Evolutionary conservation across 2,797 vertebrate species (phyloP), one percentile per base, ranked within the genome.

Genomic region (Mycteria americana): DNA sequence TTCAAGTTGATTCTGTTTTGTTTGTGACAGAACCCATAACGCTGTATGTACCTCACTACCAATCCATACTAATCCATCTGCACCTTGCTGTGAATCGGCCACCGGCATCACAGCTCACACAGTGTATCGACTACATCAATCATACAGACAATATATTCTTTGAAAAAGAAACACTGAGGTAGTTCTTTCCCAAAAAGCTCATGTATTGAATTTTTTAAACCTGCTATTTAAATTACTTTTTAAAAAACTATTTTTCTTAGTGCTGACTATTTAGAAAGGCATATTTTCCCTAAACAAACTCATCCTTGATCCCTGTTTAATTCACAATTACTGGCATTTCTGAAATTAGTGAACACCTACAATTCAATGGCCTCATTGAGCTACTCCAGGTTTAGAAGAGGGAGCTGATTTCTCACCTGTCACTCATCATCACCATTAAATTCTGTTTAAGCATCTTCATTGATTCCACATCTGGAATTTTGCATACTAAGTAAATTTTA

Each of bases 381-480:
- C 28, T 85, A n/a, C 64, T 91, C 48, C 81, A 88, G 50, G 18
- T 83, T 92, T 62, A 82, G 37, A 63, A 95, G 80, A 57, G 18
- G 22, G 33, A 94, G 53, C 16, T 87, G 67, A 43, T 91, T 94
- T 92, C 37, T 81, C 50, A 70, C 69, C 63, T 77, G 60, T 87
- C 63, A 85, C 28, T 94, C 81, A 78, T 91, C 69, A 85, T 88
- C 60, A 85, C 53, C 57, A 77, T 70, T 78, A 92, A 88, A 91
- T 92, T 89, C 51, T 43, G 15, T 63, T 64, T 75, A 45, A 93
- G 56, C 37, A 79, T 35, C 33, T 90, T 91, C 56, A 64, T 37
- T 92, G 77, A 90, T 82, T 78, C 80, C 30, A 65, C 67, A 85
- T 78, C 63, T 94, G 75, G n/a, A 93, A 82, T 93, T 88, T 46